Percentiles rank a stretch among this genome's conserved stretches.
phyloP scores from a whole-genome alignment of 2,888 invertebrate genomes.

The Anorthoa munda region DNA sequence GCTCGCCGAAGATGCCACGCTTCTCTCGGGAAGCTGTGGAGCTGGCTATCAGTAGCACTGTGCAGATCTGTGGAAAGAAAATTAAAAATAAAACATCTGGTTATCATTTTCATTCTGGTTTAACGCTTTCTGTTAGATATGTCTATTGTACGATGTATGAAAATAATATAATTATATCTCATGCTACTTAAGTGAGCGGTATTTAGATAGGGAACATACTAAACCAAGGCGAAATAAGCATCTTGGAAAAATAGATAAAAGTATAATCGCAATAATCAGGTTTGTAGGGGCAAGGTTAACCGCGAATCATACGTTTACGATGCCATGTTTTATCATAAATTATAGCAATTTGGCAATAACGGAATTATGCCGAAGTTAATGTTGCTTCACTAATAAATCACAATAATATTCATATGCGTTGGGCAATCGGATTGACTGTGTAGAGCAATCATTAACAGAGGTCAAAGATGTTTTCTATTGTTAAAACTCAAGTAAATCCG shows the following conservation, averaged over 20 bases:
- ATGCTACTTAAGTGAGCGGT: too few species aligned
- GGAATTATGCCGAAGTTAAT: conserved; percentile 33
- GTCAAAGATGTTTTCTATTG: conserved; percentile 4
- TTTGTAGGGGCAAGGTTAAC: background rate
- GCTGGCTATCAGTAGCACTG: conserved; percentile 72
- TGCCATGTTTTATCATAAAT: conserved; percentile 51
- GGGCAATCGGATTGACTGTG: conserved; percentile 6
- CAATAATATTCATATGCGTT: conserved; percentile 44
- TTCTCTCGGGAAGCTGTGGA: conserved; percentile 73
- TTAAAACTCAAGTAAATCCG: too few species aligned
- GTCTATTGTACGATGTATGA: background rate
- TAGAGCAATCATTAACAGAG: conserved; percentile 12
- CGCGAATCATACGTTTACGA: conserved; percentile 2
- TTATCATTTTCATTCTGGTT: background rate
- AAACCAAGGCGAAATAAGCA: background rate
- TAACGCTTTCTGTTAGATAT: background rate
- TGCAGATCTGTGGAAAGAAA: conserved; percentile 67
- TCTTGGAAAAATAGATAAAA: conserved; percentile 2
- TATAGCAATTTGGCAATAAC: conserved; percentile 50
- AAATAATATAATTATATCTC: background rate
- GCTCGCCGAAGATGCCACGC: conserved; percentile 79
- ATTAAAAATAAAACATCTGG: background rate
- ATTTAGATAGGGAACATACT: background rate
- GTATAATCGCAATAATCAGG: background rate
- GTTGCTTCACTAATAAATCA: conserved; percentile 48